Evolutionary conservation across 2,797 vertebrate species (phyloP).

Genomic region (Ctenopoma kingsleyae): DNA sequence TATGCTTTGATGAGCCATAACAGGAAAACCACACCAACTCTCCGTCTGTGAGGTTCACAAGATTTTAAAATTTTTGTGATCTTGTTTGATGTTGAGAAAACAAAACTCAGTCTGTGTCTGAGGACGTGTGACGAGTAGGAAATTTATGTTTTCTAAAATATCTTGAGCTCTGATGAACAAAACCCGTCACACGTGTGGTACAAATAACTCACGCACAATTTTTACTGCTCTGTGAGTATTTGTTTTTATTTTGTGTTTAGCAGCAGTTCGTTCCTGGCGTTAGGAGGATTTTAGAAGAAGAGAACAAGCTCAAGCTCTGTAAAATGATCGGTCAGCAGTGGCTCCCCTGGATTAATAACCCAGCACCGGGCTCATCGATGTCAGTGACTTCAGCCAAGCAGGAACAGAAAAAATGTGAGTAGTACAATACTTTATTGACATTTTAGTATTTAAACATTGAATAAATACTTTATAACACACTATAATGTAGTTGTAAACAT

Average conservation of each 20-base stretch:
- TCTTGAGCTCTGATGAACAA: background rate
- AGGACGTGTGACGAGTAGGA: background rate
- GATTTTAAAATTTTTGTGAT: background rate
- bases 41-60: background rate
- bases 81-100: slow-evolving; percentile 3
- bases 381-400: slow-evolving; percentile 30
- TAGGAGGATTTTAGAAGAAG: too few species aligned
- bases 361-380: background rate
- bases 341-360: slow-evolving; percentile 32
- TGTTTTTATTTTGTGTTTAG: background rate
- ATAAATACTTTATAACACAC: too few species aligned
- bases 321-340: slow-evolving; percentile 34
- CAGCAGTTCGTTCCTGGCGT: too few species aligned
- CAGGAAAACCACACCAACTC: slow-evolving; percentile 44
- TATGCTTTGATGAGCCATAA: slow-evolving; percentile 12
- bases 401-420: slow-evolving; percentile 42
- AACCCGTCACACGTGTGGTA: background rate
- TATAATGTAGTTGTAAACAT: too few species aligned
- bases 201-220: background rate
- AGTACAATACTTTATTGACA: too few species aligned
- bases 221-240: background rate
- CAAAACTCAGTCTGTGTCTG: too few species aligned
- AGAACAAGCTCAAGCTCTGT: background rate
- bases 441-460: too few species aligned
- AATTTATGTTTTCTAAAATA: background rate